phyloP scores from a whole-genome alignment of 2,113 vertebrate genomes.

The Zosterops japonicus region DNA sequence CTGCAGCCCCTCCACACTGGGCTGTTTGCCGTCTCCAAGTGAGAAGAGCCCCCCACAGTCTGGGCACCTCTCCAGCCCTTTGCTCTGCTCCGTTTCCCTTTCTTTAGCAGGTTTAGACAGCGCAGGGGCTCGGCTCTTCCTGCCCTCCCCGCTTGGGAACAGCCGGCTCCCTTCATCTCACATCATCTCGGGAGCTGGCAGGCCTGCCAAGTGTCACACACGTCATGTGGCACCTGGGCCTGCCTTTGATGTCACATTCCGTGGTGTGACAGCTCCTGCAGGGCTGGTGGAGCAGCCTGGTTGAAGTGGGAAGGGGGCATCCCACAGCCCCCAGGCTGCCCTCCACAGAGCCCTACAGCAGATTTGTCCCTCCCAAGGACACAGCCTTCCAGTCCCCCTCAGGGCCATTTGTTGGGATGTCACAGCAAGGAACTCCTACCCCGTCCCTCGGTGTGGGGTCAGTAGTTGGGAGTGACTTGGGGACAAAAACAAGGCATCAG shows the following conservation, averaged over 20 bases:
- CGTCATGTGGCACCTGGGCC: not conserved
- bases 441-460: rapidly evolving
- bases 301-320: not conserved
- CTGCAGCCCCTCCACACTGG: not conserved
- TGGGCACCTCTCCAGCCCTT: constrained; percentile 30
- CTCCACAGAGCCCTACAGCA: not conserved
- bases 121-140: rapidly evolving
- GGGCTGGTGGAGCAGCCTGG: not conserved
- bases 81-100: not conserved
- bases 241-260: not conserved
- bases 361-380: not conserved
- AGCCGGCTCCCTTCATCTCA: constrained; percentile 35
- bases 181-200: not conserved
- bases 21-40: not conserved
- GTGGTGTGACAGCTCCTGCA: not conserved
- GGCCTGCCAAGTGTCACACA: not conserved
- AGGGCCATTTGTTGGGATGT: not conserved
- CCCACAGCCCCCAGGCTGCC: not conserved
- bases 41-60: not conserved
- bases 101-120: not conserved
- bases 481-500: not conserved
- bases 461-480: not conserved
- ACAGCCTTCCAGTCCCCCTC: not conserved
- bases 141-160: rapidly evolving
- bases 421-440: not conserved